Evolutionary conservation across 2,113 vertebrate species (phyloP).

Genomic region (Otis tarda): DNA sequence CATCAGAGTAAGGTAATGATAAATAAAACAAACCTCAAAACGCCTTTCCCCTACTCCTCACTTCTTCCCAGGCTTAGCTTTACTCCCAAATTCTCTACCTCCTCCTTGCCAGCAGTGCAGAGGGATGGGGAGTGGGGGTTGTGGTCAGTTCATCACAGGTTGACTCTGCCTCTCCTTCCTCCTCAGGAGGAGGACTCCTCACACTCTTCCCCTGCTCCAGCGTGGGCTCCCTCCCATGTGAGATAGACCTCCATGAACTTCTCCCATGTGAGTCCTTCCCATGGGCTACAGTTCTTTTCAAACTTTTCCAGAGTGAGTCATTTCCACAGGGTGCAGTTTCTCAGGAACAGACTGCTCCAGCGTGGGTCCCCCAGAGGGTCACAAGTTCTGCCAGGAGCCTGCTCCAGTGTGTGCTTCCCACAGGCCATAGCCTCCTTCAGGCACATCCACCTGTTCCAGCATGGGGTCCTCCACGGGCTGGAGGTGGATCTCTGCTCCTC

Average conservation of each 20-base stretch:
- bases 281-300: background rate
- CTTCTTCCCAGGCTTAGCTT: background rate
- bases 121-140: no score
- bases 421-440: background rate
- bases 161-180: background rate
- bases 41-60: background rate
- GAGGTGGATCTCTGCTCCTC: background rate
- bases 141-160: no score
- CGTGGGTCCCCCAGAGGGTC: fast-evolving
- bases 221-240: background rate
- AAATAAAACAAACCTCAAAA: background rate
- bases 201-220: background rate
- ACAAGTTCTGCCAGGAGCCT: background rate
- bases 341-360: background rate
- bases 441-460: background rate
- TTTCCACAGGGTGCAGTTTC: background rate
- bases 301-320: background rate
- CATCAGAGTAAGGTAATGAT: background rate
- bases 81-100: background rate
- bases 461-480: background rate
- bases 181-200: background rate
- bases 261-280: background rate
- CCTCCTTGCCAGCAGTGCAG: fast-evolving
- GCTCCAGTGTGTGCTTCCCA: no score
- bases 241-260: background rate